Evolutionary conservation across 1,140 invertebrate genomes (phyloP).

Genomic region (Neodiprion lecontei): DNA sequence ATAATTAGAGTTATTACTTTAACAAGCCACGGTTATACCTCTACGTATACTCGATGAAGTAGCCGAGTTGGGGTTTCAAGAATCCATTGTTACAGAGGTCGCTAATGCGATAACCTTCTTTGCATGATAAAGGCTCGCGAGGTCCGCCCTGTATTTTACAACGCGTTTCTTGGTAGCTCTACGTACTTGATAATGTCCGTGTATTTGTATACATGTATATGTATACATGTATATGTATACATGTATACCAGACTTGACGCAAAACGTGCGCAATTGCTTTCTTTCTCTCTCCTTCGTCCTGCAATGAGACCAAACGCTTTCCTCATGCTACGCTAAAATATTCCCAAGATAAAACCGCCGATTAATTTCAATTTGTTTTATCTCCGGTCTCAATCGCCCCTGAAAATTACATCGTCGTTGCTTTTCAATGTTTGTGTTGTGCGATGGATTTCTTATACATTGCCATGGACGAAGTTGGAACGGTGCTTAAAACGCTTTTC

Average conservation of each 20-base stretch:
- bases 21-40: conserved; percentile 41
- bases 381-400: not conserved
- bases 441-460: too few relatives aligned
- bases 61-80: conserved; percentile 1
- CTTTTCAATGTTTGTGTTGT: too few relatives aligned
- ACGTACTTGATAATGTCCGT: not conserved
- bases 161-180: not conserved
- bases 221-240: too few relatives aligned
- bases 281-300: not conserved
- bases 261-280: not conserved
- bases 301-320: not conserved
- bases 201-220: not conserved
- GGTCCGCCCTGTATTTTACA: conserved; percentile 16
- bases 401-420: too few relatives aligned
- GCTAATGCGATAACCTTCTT: conserved; percentile 46
- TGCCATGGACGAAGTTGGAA: too few relatives aligned
- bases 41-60: conserved; percentile 27
- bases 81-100: conserved; percentile 37
- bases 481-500: too few relatives aligned
- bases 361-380: not conserved
- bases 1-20: conserved; percentile 51
- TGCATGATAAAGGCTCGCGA: conserved; percentile 44
- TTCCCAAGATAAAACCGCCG: not conserved
- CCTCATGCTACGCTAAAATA: not conserved
- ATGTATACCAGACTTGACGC: too few relatives aligned